These are phyloP conservation scores for Ligdia adustata DNA, from an alignment of 2,888 invertebrate genomes.

Conservation along the genomic window DNA sequence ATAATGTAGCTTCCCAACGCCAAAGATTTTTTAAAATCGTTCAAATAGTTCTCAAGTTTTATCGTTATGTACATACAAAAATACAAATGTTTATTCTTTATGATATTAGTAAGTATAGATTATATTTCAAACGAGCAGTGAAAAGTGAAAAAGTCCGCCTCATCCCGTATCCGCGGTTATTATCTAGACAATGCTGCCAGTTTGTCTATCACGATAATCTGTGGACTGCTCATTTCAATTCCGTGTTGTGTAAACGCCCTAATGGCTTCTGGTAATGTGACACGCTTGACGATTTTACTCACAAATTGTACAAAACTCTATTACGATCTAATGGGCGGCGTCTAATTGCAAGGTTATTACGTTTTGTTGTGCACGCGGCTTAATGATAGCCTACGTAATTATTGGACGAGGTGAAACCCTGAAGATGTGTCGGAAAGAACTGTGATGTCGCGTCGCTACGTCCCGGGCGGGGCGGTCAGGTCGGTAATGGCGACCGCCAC, in stretches of 20 bases:
- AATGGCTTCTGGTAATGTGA: constrained; percentile 82
- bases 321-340: constrained; percentile 81
- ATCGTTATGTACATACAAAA: too few species aligned
- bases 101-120: too few species aligned
- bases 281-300: constrained; percentile 84
- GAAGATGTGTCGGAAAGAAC: constrained; percentile 83
- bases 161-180: constrained; percentile 72
- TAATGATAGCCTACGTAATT: constrained; percentile 78
- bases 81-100: too few species aligned
- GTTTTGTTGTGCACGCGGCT: constrained; percentile 77
- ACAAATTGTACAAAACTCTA: constrained; percentile 84
- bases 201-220: constrained; percentile 83
- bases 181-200: constrained; percentile 78
- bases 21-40: too few species aligned
- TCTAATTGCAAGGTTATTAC: constrained; percentile 82
- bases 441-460: too few species aligned
- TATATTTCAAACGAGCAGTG: too few species aligned
- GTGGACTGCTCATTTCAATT: constrained; percentile 82
- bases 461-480: too few species aligned
- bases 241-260: constrained; percentile 83
- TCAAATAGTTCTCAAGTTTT: too few species aligned
- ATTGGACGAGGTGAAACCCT: constrained; percentile 80
- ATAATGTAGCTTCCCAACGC: too few species aligned
- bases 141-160: constrained; percentile 1
- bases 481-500: constrained; percentile 56